These are phyloP conservation scores for Sinelater perroti DNA, from an alignment of 2,888 invertebrate genomes.

Conservation along the genomic window DNA sequence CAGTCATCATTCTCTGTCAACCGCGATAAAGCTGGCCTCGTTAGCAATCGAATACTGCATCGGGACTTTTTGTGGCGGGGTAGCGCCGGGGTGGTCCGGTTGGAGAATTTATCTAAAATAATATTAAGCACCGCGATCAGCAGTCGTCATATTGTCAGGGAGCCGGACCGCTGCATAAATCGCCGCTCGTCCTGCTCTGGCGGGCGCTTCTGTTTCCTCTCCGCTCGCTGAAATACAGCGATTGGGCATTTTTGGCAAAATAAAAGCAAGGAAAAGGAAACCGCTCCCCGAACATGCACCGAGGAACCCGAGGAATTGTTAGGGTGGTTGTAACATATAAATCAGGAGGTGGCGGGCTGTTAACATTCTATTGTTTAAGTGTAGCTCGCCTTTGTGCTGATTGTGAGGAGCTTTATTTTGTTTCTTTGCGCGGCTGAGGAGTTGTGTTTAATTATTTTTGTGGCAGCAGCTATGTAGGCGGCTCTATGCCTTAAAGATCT, in stretches of 20 bases:
- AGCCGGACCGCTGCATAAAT: slow-evolving; percentile 54
- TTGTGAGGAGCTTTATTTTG: no score
- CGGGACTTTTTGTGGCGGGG: slow-evolving; percentile 13
- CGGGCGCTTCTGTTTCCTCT: slow-evolving; percentile 21
- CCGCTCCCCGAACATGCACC: slow-evolving; percentile 49
- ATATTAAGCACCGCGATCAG: slow-evolving; percentile 14
- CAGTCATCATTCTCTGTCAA: slow-evolving; percentile 22
- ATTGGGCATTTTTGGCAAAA: slow-evolving; percentile 33
- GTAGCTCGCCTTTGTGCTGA: neutral
- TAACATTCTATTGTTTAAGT: slow-evolving; percentile 53
- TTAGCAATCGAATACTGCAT: slow-evolving; percentile 14
- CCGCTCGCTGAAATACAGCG: slow-evolving; percentile 17
- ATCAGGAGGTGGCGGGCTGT: slow-evolving; percentile 51
- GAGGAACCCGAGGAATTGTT: slow-evolving; percentile 53
- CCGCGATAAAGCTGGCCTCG: slow-evolving; percentile 18
- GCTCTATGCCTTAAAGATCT: no score
- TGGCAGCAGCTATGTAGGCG: no score
- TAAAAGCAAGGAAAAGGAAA: slow-evolving; percentile 47
- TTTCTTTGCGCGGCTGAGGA: no score
- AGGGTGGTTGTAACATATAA: slow-evolving; percentile 51
- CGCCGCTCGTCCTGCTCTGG: slow-evolving; percentile 40
- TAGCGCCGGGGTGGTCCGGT: slow-evolving; percentile 23
- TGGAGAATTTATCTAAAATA: slow-evolving; percentile 13
- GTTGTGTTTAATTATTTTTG: no score
- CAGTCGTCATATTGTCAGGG: slow-evolving; percentile 44